These are phyloP conservation scores for Leucoraja erinaceus DNA, from an alignment of 2,113 vertebrate genomes.

Conservation along the genomic window DNA sequence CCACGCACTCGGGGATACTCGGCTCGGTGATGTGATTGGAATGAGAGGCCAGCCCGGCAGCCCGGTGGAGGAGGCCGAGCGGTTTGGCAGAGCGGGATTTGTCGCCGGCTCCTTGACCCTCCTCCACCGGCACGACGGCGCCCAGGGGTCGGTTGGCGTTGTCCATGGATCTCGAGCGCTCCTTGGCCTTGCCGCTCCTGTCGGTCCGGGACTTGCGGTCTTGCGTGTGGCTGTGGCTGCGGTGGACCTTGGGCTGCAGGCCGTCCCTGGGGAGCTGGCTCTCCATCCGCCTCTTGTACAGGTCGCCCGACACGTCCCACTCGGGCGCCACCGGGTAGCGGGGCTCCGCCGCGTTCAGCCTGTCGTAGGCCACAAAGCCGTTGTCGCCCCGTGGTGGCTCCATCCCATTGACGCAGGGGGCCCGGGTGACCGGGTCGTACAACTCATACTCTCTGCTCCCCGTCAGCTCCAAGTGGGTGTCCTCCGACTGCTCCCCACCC, in stretches of 20 bases:
- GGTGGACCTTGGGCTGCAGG: constrained; percentile 89
- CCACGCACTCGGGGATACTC: constrained; percentile 68
- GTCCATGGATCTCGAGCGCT: constrained; percentile 92
- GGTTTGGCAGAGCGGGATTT: constrained; percentile 79
- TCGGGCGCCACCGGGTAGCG: constrained; percentile 93
- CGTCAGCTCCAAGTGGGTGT: constrained; percentile 76
- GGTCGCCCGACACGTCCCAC: constrained; percentile 93
- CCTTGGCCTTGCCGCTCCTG: constrained; percentile 90
- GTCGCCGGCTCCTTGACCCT: constrained; percentile 68
- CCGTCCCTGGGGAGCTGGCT: constrained; percentile 93
- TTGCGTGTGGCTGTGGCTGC: constrained; percentile 96
- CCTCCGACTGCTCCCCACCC: constrained; percentile 75
- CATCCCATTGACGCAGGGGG: constrained; percentile 79
- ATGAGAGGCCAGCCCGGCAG: constrained; percentile 63
- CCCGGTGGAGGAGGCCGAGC: constrained; percentile 62
- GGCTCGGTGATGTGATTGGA: constrained; percentile 68
- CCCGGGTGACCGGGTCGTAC: constrained; percentile 72
- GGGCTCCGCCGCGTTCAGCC: constrained; percentile 77
- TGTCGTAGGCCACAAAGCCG: constrained; percentile 88
- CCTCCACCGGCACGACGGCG: constrained; percentile 62
- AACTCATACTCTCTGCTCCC: constrained; percentile 82
- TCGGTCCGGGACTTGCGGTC: constrained; percentile 89
- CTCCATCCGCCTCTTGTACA: constrained; percentile 92
- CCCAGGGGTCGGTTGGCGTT: constrained; percentile 89
- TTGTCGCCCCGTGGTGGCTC: constrained; percentile 73